Evolutionary conservation across 2,888 invertebrate species (phyloP).

Genomic region (Megalurothrips usitatus): DNA sequence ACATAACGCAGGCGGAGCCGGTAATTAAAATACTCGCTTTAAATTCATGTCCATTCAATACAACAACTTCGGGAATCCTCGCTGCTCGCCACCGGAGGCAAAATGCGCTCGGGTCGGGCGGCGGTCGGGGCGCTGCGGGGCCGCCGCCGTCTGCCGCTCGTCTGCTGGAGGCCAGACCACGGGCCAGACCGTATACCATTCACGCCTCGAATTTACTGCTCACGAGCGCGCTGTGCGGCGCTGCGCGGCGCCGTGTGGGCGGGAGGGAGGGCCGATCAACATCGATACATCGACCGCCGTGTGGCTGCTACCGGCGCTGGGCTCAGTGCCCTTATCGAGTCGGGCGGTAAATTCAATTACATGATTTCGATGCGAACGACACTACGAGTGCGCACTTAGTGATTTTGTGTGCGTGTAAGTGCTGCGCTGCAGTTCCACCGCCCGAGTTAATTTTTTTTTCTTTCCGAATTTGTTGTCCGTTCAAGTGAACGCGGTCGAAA

Average conservation of each 20-base stretch:
- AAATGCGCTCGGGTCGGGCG: background rate
- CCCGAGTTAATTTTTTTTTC: no score
- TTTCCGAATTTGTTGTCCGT: no score
- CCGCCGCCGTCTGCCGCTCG: background rate
- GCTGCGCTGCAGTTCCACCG: no score
- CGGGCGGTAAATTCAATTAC: no score
- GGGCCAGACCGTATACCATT: background rate
- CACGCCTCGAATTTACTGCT: background rate
- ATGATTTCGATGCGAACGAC: no score
- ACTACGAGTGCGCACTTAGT: no score
- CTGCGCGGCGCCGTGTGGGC: background rate
- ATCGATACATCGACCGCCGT: no score
- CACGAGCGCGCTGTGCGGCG: background rate
- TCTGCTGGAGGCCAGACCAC: background rate
- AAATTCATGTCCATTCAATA: constrained; percentile 19
- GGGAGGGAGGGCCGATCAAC: background rate
- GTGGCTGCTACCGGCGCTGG: no score
- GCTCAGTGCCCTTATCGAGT: no score
- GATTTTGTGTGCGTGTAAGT: no score
- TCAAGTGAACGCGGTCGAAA: no score
- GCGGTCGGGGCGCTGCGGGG: no score
- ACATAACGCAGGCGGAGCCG: background rate
- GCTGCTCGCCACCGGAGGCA: background rate
- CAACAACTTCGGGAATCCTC: background rate
- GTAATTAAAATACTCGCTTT: constrained; percentile 21